Evolutionary conservation across 2,888 invertebrate genomes (phyloP), one percentile per base, ranked within the genome.

Genomic region (Argyra leucocephala): DNA sequence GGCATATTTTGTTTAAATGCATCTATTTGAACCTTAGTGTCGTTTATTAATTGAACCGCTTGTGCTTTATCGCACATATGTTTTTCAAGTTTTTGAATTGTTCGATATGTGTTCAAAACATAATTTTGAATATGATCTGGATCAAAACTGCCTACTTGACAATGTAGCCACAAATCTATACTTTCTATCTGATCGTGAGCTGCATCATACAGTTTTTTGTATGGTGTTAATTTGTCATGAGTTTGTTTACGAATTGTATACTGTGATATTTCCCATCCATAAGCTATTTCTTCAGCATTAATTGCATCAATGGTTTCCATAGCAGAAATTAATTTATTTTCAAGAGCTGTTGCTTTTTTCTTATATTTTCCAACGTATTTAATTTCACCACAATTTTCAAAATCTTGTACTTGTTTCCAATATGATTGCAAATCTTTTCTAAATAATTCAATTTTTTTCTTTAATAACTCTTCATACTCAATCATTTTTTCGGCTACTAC

Each of bases 231-330:
- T 75, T 85, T 89, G 72, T 94, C 94, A 68, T 89, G 87, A 0
- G 88, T 81, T 73, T 84, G 80, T 78, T 93, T 91, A 68, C 96
- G 83, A 68, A 90, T 83, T 0, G 95, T 93, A 81, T 96, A 97
- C 71, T 90, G 88, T 0, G 96, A 93, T 10, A 88, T 76, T 74
- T 94, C 91, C 87, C 91, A 95, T 15, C 89, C 91, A 75, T 90
- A 96, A 22, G 94, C 85, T 36, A 84, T 82, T 76, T 97, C 97
- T 76, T 97, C 96, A 75, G 88, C 89, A 76, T 97, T 97, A 73
- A 97, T 94, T 67, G 86, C 85, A 73, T 94, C 92, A 68, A 96
- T 93, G 67, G 84, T 87, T 61, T 85, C 84, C 78, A 93, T 85
- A 4, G 94, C 96, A 4, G 81, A 88, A 84, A 75, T 76, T 69